Evolutionary conservation across 2,113 vertebrate species (phyloP).

Genomic region (Tetrao urogallus): DNA sequence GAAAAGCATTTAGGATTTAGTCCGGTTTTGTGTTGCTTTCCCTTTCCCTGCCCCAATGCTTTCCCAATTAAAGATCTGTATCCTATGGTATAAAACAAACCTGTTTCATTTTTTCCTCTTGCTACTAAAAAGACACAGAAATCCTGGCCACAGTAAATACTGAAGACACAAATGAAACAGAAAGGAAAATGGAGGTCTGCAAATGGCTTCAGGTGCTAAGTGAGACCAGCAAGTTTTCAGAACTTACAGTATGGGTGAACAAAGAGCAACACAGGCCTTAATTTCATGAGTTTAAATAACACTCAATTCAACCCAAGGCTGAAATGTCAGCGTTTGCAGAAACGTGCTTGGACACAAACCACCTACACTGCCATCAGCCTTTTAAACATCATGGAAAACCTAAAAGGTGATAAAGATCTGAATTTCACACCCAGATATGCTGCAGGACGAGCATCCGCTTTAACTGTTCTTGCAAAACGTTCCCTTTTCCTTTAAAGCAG

Average conservation of each 20-base stretch:
- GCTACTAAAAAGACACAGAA: not conserved
- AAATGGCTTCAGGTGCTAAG: not conserved
- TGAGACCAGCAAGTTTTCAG: too few relatives aligned
- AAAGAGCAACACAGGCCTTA: not conserved
- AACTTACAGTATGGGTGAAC: fast-evolving
- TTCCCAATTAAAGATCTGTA: not conserved
- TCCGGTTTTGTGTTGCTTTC: not conserved
- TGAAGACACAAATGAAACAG: not conserved
- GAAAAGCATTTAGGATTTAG: not conserved
- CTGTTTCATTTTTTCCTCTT: not conserved
- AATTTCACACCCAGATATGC: not conserved
- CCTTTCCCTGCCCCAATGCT: not conserved
- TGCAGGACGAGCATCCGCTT: not conserved
- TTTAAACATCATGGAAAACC: not conserved
- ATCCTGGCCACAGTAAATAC: not conserved
- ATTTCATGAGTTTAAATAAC: not conserved
- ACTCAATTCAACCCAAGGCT: not conserved
- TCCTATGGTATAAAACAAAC: not conserved
- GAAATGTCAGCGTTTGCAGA: not conserved
- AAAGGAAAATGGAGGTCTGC: not conserved
- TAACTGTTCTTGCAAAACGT: not conserved
- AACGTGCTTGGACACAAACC: not conserved
- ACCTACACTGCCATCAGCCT: not conserved
- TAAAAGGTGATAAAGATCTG: not conserved
- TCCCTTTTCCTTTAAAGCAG: not conserved